Evolutionary conservation across 1,140 invertebrate species (phyloP).

Genomic region (Danaus plexippus): DNA sequence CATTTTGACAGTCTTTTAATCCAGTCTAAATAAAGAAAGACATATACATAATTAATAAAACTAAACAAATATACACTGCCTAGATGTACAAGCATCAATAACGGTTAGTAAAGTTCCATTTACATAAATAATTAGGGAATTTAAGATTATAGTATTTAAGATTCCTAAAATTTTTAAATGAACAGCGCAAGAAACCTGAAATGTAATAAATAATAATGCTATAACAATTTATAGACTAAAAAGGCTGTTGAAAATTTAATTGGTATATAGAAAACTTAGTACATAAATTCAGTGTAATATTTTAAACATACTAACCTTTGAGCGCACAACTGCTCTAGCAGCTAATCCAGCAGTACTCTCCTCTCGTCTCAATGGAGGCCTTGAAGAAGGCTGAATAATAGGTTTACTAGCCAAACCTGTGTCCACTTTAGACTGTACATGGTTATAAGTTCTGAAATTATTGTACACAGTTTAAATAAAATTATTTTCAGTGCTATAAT

Average conservation of each 20-base stretch:
- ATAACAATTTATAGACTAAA: too few species aligned
- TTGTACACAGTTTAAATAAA: constrained; percentile 5
- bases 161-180: too few species aligned
- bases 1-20: too few species aligned
- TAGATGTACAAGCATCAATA: too few species aligned
- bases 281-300: constrained; percentile 7
- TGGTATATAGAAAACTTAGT: constrained; percentile 2
- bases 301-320: constrained; percentile 30
- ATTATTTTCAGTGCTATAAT: not conserved
- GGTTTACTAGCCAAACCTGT: constrained; percentile 47
- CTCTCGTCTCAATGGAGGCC: constrained; percentile 50
- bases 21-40: too few species aligned
- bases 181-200: too few species aligned
- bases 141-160: too few species aligned
- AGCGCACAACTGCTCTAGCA: constrained; percentile 38
- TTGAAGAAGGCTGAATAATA: constrained; percentile 33
- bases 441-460: constrained; percentile 50
- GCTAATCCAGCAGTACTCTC: constrained; percentile 56
- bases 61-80: too few species aligned
- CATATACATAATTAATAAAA: too few species aligned
- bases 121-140: too few species aligned
- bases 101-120: too few species aligned
- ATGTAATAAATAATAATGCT: too few species aligned
- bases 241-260: not conserved
- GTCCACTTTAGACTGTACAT: constrained; percentile 65